These are phyloP conservation scores for Cerastoderma edule DNA, from an alignment of 2,888 invertebrate species.

Conservation along the genomic window DNA sequence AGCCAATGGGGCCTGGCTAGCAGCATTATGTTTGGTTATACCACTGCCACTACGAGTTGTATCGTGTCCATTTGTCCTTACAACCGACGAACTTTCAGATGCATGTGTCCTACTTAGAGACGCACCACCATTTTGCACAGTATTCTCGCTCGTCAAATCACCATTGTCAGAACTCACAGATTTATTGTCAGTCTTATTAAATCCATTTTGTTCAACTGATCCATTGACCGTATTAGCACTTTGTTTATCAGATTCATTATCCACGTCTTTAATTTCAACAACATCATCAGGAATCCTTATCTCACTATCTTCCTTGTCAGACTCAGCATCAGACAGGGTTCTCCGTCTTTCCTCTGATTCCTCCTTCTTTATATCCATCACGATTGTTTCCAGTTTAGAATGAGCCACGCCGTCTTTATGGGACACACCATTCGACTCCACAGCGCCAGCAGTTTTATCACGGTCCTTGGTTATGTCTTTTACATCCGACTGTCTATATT, in stretches of 20 bases:
- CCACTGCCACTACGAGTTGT: too few species aligned
- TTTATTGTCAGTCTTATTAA: not conserved
- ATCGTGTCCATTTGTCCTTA: too few species aligned
- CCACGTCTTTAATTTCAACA: not conserved
- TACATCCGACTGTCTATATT: conserved; percentile 20
- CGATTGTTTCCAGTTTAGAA: conserved; percentile 52
- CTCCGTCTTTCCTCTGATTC: conserved; percentile 5
- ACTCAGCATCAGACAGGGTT: not conserved
- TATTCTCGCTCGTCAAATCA: not conserved
- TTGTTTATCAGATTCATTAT: not conserved
- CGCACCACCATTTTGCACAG: not conserved
- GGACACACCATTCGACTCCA: not conserved
- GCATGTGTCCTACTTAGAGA: conserved; percentile 5
- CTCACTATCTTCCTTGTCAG: conserved; percentile 13
- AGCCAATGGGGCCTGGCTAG: not conserved
- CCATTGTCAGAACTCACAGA: not conserved
- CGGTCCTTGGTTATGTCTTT: not conserved
- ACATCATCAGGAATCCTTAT: conserved; percentile 5
- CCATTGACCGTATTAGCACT: not conserved
- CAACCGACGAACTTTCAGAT: too few species aligned
- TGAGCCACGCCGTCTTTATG: not conserved
- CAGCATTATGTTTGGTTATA: too few species aligned
- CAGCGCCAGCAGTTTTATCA: not conserved
- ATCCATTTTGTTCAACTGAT: not conserved
- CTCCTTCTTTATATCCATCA: conserved; percentile 40